phyloP scores from a whole-genome alignment of 2,888 invertebrate species.

The Troides oblongomaculatus region DNA sequence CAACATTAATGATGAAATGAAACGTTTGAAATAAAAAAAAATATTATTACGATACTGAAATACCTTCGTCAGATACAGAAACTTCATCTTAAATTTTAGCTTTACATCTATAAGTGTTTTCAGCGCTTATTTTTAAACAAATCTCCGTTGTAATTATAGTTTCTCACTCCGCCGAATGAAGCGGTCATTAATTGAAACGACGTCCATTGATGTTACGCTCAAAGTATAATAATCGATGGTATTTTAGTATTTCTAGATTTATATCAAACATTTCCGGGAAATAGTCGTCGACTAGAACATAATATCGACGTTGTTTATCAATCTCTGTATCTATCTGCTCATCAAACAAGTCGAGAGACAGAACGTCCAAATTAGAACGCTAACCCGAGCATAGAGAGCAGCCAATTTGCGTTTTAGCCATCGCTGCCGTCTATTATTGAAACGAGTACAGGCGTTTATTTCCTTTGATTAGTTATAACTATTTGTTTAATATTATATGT shows the following conservation, averaged over 20 bases:
- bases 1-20: no score
- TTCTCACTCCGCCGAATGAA: not conserved
- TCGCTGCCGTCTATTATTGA: conserved; percentile 51
- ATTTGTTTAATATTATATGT: not conserved
- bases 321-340: conserved; percentile 28
- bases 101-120: not conserved
- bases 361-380: conserved; percentile 40
- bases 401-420: conserved; percentile 44
- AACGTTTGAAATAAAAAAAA: no score
- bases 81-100: not conserved
- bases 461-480: conserved; percentile 35
- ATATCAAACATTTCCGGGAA: conserved; percentile 30
- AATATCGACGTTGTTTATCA: conserved; percentile 30
- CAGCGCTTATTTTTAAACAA: not conserved
- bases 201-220: conserved; percentile 4
- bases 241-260: conserved; percentile 27
- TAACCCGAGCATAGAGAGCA: conserved; percentile 46
- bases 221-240: conserved; percentile 1
- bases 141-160: no score
- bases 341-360: conserved; percentile 32
- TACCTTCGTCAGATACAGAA: not conserved
- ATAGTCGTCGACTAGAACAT: conserved; percentile 26
- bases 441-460: conserved; percentile 39
- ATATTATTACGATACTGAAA: not conserved
- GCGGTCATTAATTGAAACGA: conserved; percentile 8